Conservation (phyloP, 1,140 invertebrate species). For the Aradophagus sp. region DNA sequence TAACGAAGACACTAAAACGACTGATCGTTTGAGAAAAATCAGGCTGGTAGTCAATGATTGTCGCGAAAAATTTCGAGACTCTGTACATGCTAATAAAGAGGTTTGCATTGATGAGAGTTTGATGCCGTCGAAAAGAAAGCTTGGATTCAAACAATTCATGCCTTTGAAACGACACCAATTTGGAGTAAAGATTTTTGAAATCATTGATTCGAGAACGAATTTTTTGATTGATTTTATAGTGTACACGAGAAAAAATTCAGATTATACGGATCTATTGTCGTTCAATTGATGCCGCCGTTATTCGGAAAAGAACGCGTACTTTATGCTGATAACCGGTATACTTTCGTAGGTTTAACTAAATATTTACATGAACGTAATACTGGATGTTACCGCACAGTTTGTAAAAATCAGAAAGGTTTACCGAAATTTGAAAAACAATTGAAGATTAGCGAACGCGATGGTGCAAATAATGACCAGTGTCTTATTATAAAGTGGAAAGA, state of each 20-base stretch:
- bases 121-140: conserved; percentile 12
- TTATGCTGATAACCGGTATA: too few species aligned
- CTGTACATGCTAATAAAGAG: conserved; percentile 11
- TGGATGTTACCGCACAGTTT: not conserved
- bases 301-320: too few species aligned
- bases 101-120: conserved; percentile 19
- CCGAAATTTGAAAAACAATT: not conserved
- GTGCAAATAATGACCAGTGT: not conserved
- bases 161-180: conserved; percentile 2
- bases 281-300: too few species aligned
- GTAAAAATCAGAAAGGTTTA: not conserved
- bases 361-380: not conserved
- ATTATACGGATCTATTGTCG: conserved; percentile 4
- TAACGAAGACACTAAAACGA: conserved; percentile 9
- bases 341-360: not conserved
- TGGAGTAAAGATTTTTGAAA: not conserved
- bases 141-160: conserved; percentile 11
- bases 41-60: conserved; percentile 6
- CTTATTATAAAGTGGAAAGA: not conserved
- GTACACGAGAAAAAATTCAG: conserved; percentile 3
- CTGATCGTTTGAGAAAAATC: conserved; percentile 19
- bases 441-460: not conserved
- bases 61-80: not conserved
- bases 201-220: conserved; percentile 1
- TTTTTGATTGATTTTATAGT: conserved; percentile 15